phyloP scores from a whole-genome alignment of 2,888 invertebrate genomes.

The Eueremaeus valkanovi region DNA sequence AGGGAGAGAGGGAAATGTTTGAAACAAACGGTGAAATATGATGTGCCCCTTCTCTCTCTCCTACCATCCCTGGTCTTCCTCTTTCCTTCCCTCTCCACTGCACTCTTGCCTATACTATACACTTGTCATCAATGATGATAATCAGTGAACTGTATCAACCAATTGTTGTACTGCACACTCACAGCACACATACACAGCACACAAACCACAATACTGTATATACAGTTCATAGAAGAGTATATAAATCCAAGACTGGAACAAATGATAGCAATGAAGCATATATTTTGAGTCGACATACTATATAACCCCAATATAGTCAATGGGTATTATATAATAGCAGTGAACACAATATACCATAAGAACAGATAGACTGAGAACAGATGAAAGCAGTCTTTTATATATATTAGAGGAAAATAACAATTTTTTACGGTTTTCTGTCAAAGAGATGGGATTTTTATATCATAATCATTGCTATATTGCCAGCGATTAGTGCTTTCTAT shows the following conservation, averaged over 20 bases:
- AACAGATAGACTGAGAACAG: background rate
- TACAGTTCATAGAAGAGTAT: background rate
- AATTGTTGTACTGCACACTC: slow-evolving; percentile 16
- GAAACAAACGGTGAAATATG: background rate
- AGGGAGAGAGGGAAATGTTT: background rate
- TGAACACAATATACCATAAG: too few species aligned
- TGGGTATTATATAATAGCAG: too few species aligned
- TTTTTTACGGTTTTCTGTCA: slow-evolving; percentile 18
- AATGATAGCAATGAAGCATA: slow-evolving; percentile 31
- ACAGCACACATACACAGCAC: background rate
- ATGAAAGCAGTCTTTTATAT: background rate
- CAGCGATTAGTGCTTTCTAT: background rate
- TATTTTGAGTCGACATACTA: slow-evolving; percentile 4
- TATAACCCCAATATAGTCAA: background rate
- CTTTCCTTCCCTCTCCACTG: too few species aligned
- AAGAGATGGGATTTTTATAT: background rate
- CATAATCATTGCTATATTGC: slow-evolving; percentile 5
- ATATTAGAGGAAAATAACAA: background rate
- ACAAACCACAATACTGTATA: background rate
- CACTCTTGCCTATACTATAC: background rate
- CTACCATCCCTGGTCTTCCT: too few species aligned
- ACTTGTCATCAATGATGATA: slow-evolving; percentile 32
- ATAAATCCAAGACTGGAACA: slow-evolving; percentile 25
- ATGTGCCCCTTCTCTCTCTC: background rate
- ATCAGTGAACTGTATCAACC: slow-evolving; percentile 32